These are phyloP conservation scores for Psammodynastes pulverulentus DNA, from an alignment of 2,113 vertebrate genomes.

Conservation along the genomic window DNA sequence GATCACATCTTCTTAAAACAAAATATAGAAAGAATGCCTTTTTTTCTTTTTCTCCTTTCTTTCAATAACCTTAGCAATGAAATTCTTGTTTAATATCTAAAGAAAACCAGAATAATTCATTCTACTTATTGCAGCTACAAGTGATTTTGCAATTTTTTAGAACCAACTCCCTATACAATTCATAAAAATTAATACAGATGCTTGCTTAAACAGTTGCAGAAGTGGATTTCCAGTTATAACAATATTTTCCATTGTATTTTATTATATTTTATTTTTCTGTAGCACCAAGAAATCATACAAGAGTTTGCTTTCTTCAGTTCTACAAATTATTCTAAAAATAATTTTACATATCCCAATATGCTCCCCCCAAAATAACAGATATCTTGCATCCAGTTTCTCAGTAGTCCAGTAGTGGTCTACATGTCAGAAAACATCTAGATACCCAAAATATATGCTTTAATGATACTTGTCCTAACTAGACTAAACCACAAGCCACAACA, in stretches of 20 bases:
- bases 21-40: neutral
- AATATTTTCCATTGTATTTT: neutral
- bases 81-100: neutral
- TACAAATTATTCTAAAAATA: constrained; percentile 44
- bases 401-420: constrained; percentile 35
- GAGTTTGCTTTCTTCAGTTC: neutral
- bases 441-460: neutral
- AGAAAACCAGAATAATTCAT: neutral
- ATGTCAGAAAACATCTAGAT: constrained; percentile 9
- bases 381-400: constrained; percentile 40
- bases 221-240: neutral
- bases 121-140: neutral
- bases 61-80: neutral
- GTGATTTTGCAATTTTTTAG: neutral
- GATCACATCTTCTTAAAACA: neutral
- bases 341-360: constrained; percentile 33
- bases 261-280: neutral
- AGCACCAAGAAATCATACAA: neutral
- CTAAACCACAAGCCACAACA: neutral
- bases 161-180: neutral
- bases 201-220: neutral
- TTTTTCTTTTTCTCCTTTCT: neutral
- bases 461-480: no score
- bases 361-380: constrained; percentile 10
- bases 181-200: neutral